phyloP scores from a whole-genome alignment of 2,888 invertebrate genomes.

The Hanleya hanleyi region DNA sequence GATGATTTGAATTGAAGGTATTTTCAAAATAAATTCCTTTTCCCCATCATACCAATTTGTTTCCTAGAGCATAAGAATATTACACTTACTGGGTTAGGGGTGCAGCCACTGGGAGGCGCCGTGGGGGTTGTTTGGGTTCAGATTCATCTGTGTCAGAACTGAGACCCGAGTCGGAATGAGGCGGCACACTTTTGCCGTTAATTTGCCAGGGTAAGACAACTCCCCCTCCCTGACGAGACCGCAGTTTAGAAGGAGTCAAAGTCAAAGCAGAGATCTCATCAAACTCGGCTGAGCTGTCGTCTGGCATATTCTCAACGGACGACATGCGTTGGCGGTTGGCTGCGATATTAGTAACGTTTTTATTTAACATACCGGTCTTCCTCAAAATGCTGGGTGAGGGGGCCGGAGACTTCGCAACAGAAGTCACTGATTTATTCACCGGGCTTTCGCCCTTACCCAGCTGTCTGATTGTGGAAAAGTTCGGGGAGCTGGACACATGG shows the following conservation, averaged over 20 bases:
- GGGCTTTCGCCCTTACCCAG: neutral
- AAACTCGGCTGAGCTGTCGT: neutral
- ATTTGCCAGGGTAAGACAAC: constrained; percentile 2
- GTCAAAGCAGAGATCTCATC: constrained; percentile 1
- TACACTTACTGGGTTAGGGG: neutral
- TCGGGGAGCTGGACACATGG: too few relatives aligned
- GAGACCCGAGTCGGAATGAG: constrained; percentile 1
- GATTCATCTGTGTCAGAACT: constrained; percentile 10
- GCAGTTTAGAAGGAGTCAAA: constrained; percentile 1
- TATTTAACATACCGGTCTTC: neutral
- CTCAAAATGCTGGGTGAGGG: neutral
- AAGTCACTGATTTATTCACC: neutral
- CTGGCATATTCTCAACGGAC: neutral
- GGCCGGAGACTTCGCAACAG: neutral
- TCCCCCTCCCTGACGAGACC: neutral
- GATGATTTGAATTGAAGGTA: too few relatives aligned
- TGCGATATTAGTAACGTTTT: neutral
- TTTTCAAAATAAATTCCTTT: too few relatives aligned
- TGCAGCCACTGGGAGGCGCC: neutral
- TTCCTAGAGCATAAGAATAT: too few relatives aligned
- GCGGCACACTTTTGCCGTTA: neutral
- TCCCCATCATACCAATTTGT: too few relatives aligned
- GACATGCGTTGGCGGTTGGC: neutral
- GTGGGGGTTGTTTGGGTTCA: neutral
- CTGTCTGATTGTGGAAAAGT: too few relatives aligned